Base-by-base conservation (phyloP, 2,888 invertebrate genomes). In the Plebejus melissa region DNA sequence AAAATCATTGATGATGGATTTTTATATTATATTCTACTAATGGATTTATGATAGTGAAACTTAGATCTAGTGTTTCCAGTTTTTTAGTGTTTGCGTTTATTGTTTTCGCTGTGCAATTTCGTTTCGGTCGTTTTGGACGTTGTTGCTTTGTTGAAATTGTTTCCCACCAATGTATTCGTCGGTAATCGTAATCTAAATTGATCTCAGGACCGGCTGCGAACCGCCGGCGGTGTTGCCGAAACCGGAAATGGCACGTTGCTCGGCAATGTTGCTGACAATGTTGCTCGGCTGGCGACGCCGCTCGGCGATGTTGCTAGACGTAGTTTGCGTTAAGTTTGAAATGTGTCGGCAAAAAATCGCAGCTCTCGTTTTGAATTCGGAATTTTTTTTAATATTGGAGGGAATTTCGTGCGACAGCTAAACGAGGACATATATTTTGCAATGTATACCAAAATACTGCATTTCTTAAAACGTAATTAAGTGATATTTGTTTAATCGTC, bases 21-120 rank as follows among this genome's bases (percentile, higher is more conserved):
- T 93, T 92, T 93, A 93, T 93, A 93, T 93, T 93, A 93, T 93
- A 93, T 93, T 93, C 91, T 90, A 91, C 89, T 92, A 90, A 92
- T 91, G 89, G 90, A 90, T 92, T 90, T 89, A 92, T 91, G 88
- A 83, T 93, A 91, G 91, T 89, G 84, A 91, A 92, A 90, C 90
- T 86, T 92, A 92, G 85, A 83, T 85, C 81, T 93, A 93, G 91
- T 88, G 83, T 87, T 82, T 84, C 84, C 83, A 83, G 88, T 87
- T 85, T 78, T 87, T 87, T 85, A 86, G 85, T 87, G 86, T 90
- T 90, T 88, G 87, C 88, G 89, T 92, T 89, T 87, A 87, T 91
- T 90, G 91, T 91, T 93, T 93, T 91, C 90, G 93, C 93, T 92
- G 93, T 92, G 90, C 89, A 91, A 90, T 91, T 84, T 87, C 82